phyloP scores from a whole-genome alignment of 1,140 invertebrate genomes.

The Riptortus pedestris region DNA sequence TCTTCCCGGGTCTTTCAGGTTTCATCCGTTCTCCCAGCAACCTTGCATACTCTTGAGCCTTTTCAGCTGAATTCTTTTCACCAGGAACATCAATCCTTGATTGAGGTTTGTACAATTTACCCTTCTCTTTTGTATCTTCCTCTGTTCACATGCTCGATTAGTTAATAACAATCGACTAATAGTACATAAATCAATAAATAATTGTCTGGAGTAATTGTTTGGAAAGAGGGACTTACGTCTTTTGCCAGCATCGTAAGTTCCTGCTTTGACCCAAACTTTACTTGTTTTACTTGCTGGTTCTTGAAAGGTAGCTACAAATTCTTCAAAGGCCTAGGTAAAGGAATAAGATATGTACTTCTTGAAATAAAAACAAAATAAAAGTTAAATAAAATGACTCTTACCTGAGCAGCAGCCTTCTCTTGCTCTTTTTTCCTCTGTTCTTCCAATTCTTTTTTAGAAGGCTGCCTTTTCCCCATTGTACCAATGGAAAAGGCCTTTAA shows the following conservation, averaged over 20 bases:
- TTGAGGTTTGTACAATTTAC: slow-evolving; percentile 87
- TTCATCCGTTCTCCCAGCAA: slow-evolving; percentile 51
- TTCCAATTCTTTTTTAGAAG: slow-evolving; percentile 78
- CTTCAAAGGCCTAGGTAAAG: slow-evolving; percentile 69
- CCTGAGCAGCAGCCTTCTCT: slow-evolving; percentile 69
- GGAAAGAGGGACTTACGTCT: slow-evolving; percentile 52
- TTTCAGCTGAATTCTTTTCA: slow-evolving; percentile 45
- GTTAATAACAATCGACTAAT: background rate
- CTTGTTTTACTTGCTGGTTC: slow-evolving; percentile 61
- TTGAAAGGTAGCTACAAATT: slow-evolving; percentile 95
- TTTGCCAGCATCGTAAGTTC: slow-evolving; percentile 88
- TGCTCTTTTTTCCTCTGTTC: slow-evolving; percentile 81
- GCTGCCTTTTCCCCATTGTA: slow-evolving; percentile 64
- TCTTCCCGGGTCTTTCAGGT: slow-evolving; percentile 57
- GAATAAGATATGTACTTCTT: background rate
- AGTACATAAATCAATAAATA: slow-evolving; percentile 3
- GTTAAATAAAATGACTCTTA: slow-evolving; percentile 36
- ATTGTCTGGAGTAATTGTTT: background rate
- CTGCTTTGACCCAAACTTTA: slow-evolving; percentile 95
- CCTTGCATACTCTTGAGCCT: slow-evolving; percentile 60
- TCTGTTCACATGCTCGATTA: slow-evolving; percentile 40
- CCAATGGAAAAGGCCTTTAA: slow-evolving; percentile 73
- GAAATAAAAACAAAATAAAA: background rate
- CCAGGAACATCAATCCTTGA: slow-evolving; percentile 56
- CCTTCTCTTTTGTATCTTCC: slow-evolving; percentile 80